These are phyloP conservation scores for Hucho hucho DNA, from an alignment of 2,113 vertebrate genomes.

Conservation along the genomic window DNA sequence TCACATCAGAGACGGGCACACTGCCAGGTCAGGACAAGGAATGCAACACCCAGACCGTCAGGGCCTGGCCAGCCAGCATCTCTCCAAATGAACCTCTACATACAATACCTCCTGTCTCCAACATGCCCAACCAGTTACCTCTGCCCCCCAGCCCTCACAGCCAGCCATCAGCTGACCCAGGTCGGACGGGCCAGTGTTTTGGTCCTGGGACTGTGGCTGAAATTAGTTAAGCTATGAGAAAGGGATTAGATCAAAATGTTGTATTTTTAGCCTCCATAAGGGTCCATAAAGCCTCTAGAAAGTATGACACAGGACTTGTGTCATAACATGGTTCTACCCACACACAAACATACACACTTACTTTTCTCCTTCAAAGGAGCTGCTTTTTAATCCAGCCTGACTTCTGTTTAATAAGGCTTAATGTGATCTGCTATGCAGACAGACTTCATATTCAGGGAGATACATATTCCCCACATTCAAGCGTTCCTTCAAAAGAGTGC, in stretches of 20 bases:
- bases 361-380: background rate
- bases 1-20: constrained; percentile 2
- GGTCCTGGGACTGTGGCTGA: background rate
- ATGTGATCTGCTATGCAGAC: constrained; percentile 13
- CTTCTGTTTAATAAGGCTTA: constrained; percentile 14
- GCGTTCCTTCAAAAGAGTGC: background rate
- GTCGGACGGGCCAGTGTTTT: background rate
- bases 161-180: background rate
- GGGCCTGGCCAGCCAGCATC: background rate
- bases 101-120: background rate
- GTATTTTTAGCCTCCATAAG: background rate
- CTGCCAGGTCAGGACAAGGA: background rate
- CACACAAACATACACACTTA: background rate
- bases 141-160: background rate
- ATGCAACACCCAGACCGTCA: background rate
- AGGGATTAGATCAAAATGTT: background rate
- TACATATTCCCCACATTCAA: background rate
- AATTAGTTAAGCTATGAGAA: background rate
- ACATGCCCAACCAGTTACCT: background rate
- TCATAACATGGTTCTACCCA: background rate
- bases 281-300: background rate
- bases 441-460: constrained; percentile 20
- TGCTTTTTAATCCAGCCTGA: constrained; percentile 7
- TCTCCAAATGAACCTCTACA: background rate
- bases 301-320: background rate